Evolutionary conservation across 2,888 invertebrate species (phyloP), one percentile per base, ranked within the genome.

Genomic region (Ormyrus labotus): DNA sequence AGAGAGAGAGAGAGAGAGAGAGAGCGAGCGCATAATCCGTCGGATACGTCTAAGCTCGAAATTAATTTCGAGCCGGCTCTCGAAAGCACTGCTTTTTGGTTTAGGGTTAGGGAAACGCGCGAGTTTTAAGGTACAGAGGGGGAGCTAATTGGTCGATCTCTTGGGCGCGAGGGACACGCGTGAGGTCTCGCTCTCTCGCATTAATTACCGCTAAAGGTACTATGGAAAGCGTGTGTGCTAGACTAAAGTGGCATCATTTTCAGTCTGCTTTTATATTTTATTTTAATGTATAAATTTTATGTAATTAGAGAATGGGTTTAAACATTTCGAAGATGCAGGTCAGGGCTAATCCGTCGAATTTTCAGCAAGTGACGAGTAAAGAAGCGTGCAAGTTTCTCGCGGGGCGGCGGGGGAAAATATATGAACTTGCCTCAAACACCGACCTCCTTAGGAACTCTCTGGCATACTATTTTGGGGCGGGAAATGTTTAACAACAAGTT

Each of bases 401-500:
- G 34, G 34, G 4, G 34, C 34, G 34, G 34, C 45, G 47, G 61
- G 13, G 51, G 57, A 45, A 72, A 80, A 74, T 55, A 64, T 70
- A 51, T 47, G 45, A 69, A 53, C 67, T 75, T 13, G 60, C 75
- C 47, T 67, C 50, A 47, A 51, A 68, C 47, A 68, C 45, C 63
- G 69, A 69, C 63, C 61, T 67, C 79, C 71, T 72, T 75, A 48
- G 67, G 19, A 61, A 50, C 60, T 60, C 57, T 34, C 55, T 0
- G 51, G 61, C n/a, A 69, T 57, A 63, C 76, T 72, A 78, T 78
- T 78, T 72, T 51, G 68, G 34, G 34, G 58, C 7, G n/a, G 64
- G 63, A 79, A 73, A 79, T 79, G 78, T 73, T 73, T 63, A 79
- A 79, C 78, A 79, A 79, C 78, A 79, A 79, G 78, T 79, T 78